phyloP scores from a whole-genome alignment of 2,113 vertebrate species.

The Tragelaphus strepsiceros region DNA sequence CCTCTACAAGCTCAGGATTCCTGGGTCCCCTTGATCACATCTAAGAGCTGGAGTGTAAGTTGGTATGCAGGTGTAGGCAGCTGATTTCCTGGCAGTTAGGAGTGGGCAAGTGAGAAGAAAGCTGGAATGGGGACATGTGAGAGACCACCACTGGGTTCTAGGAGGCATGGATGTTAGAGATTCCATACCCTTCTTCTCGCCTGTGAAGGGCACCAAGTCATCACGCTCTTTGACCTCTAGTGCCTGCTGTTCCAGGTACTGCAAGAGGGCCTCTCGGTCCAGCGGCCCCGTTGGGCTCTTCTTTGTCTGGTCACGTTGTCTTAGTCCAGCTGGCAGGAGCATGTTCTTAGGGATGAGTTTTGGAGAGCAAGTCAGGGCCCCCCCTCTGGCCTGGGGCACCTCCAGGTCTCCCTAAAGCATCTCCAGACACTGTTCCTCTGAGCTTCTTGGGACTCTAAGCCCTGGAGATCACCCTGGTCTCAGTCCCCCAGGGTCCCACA shows the following conservation, averaged over 20 bases:
- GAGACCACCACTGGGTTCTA: neutral
- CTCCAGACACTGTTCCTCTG: neutral
- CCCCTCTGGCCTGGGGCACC: neutral
- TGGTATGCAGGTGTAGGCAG: neutral
- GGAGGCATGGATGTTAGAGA: neutral
- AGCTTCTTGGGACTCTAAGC: neutral
- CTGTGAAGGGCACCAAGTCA: slow-evolving; percentile 93
- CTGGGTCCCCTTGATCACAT: neutral
- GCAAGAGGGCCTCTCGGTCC: slow-evolving; percentile 89
- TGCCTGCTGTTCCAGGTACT: slow-evolving; percentile 92
- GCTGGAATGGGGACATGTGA: neutral
- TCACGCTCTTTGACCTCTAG: slow-evolving; percentile 87
- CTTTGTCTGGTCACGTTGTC: slow-evolving; percentile 95
- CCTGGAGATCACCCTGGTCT: neutral
- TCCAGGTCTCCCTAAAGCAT: neutral
- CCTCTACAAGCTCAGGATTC: neutral
- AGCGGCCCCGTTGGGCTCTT: slow-evolving; percentile 89
- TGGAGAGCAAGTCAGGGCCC: slow-evolving; percentile 38
- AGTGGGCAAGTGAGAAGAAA: neutral
- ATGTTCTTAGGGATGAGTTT: slow-evolving; percentile 84
- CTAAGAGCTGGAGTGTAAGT: neutral
- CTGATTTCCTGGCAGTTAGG: neutral
- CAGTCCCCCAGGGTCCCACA: neutral
- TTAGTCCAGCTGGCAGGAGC: slow-evolving; percentile 90
- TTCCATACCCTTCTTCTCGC: slow-evolving; percentile 90